Evolutionary conservation across 2,113 vertebrate genomes (phyloP), one percentile per base, ranked within the genome.

Genomic region (Tursiops truncatus): DNA sequence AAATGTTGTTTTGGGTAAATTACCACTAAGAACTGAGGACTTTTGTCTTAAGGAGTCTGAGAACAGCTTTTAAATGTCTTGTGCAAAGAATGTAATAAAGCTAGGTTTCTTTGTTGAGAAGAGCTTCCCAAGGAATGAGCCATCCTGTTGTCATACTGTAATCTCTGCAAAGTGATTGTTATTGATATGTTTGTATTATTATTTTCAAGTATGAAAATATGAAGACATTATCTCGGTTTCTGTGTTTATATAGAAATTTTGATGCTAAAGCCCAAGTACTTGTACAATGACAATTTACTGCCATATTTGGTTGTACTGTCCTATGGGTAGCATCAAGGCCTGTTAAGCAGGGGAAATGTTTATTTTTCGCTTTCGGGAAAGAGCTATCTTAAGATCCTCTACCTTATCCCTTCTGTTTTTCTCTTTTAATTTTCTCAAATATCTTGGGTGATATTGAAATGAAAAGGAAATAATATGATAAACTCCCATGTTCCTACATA

Each of bases 1-100:
- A 77, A 82, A 21, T 92, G 8, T 89, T 41, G 21, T 68, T 94
- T 96, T 74, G 36, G 33, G 38, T 28, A 89, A 96, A 56, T 80
- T 44, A 33, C 94, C 53, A 84, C 41, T 81, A 33, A 81, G 41
- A 95, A 71, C 53, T 58, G 13, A 80, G 21, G 13, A 28, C 31
- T 36, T 95, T 94, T 92, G 47, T 73, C 50, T 65, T 70, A 67
- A 50, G 7, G 41, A 84, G 18, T 60, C 26, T 81, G 15, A 96
- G 92, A 91, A 25, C 33, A 93, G 6, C 56, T 80, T 94, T 95
- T 92, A 50, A 84, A 82, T 92, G 8, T 76, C 36, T 89, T 76
- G 28, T 86, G n/a, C 26, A 77, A 36, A 65, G 33, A 86, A 38
- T 38, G 5, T 67, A 84, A 33, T 68, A 47, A 79, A 80, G 56